Percentiles rank a stretch among this genome's conserved stretches.
These are phyloP conservation scores for Naja naja DNA, from an alignment of 2,113 vertebrate genomes.

Conservation along the genomic window DNA sequence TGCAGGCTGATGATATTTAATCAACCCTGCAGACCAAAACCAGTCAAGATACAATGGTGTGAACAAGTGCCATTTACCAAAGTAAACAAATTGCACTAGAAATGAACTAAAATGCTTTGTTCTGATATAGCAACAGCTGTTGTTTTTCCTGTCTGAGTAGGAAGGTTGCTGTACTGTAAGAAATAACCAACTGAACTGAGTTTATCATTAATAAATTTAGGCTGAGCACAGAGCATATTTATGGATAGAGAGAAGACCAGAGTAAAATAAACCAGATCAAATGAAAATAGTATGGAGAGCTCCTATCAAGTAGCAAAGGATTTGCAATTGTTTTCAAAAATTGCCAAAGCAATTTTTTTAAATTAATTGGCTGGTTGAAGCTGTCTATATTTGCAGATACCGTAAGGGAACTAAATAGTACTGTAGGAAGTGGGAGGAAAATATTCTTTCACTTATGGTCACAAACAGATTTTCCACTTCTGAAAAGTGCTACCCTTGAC, in stretches of 20 bases:
- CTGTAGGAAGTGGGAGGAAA: not conserved
- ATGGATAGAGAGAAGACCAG: not conserved
- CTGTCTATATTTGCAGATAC: not conserved
- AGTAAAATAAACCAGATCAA: not conserved
- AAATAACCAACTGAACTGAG: not conserved
- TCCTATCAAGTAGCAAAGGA: not conserved
- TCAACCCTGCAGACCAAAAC: not conserved
- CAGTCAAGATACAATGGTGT: not conserved
- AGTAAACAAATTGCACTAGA: not conserved
- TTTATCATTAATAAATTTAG: not conserved
- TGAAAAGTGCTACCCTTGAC: not conserved
- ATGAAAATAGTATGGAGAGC: not conserved
- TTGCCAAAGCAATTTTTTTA: not conserved
- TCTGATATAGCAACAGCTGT: not conserved
- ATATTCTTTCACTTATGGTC: not conserved
- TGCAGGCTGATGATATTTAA: not conserved
- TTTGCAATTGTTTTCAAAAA: not conserved
- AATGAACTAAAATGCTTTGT: not conserved
- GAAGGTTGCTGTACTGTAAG: not conserved
- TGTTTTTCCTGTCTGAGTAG: not conserved
- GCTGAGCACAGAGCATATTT: not conserved
- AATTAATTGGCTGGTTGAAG: not conserved
- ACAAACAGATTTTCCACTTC: not conserved
- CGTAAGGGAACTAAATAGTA: not conserved
- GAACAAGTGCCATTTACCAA: not conserved